These are phyloP conservation scores for Sarcophaga bullata DNA, from an alignment of 1,140 invertebrate genomes.

Conservation along the genomic window DNA sequence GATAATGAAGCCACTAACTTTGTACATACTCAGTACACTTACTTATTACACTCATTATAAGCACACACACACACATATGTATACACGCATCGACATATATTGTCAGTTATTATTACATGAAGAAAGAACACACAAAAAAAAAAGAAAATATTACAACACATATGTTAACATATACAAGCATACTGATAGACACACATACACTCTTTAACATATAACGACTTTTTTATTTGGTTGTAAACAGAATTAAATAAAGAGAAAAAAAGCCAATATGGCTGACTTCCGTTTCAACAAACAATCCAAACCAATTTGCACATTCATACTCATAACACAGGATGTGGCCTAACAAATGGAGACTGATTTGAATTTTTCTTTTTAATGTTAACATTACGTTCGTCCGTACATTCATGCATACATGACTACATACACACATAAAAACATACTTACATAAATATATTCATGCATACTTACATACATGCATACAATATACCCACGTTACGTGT, in stretches of 20 bases:
- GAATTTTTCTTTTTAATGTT: no score
- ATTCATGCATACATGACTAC: no score
- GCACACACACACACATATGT: no score
- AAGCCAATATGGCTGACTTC: slow-evolving; percentile 23
- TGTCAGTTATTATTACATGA: background rate
- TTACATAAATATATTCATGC: no score
- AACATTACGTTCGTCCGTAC: no score
- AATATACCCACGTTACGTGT: no score
- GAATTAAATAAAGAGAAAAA: background rate
- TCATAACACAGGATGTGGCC: background rate
- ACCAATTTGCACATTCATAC: background rate
- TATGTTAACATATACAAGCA: background rate
- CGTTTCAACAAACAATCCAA: slow-evolving; percentile 3
- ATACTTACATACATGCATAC: no score
- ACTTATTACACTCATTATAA: background rate
- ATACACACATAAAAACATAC: no score
- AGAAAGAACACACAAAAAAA: no score
- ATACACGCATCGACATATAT: background rate
- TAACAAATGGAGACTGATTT: no score
- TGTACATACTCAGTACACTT: background rate
- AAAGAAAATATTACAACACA: background rate
- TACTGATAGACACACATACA: background rate
- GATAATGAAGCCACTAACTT: slow-evolving; percentile 25
- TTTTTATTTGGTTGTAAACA: background rate
- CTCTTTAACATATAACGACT: background rate